A percentile compares a stretch with the other conserved stretches of the same genome.
These are phyloP conservation scores for Papilio polytes DNA, from an alignment of 1,140 invertebrate species.

Conservation along the genomic window DNA sequence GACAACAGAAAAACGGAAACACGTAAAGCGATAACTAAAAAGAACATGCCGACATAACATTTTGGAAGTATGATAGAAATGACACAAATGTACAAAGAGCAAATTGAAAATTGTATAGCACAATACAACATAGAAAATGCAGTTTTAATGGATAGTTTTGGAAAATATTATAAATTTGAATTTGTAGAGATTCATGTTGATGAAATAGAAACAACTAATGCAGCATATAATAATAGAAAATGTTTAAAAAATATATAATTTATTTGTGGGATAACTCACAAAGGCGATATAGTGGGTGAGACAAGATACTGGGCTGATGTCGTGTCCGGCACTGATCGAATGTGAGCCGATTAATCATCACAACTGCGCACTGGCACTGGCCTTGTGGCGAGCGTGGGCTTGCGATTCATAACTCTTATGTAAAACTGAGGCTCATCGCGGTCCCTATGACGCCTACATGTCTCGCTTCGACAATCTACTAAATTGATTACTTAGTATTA, in stretches of 20 bases:
- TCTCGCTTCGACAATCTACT: constrained; percentile 17
- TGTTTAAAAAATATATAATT: constrained; percentile 27
- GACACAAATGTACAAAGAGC: constrained; percentile 40
- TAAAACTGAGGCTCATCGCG: constrained; percentile 64
- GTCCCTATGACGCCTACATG: constrained; percentile 49
- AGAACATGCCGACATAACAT: constrained; percentile 72
- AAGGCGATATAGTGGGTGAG: constrained; percentile 39
- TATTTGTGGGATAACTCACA: constrained; percentile 34
- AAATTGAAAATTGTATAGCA: constrained; percentile 34
- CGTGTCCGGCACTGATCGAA: constrained; percentile 75
- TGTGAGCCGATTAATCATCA: constrained; percentile 76
- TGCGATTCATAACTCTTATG: constrained; percentile 69
- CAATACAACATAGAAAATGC: constrained; percentile 16
- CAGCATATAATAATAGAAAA: constrained; percentile 26
- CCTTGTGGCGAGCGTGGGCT: constrained; percentile 76
- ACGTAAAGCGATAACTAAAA: constrained; percentile 77
- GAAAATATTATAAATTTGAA: neutral
- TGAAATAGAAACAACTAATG: neutral
- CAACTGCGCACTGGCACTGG: constrained; percentile 75
- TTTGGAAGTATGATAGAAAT: constrained; percentile 40
- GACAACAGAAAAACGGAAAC: constrained; percentile 79
- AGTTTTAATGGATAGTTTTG: neutral
- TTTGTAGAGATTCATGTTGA: neutral
- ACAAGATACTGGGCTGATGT: constrained; percentile 53
- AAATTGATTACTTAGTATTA: constrained; percentile 12